Base-by-base conservation (phyloP, 1,140 invertebrate genomes). In the Bombus huntii region DNA sequence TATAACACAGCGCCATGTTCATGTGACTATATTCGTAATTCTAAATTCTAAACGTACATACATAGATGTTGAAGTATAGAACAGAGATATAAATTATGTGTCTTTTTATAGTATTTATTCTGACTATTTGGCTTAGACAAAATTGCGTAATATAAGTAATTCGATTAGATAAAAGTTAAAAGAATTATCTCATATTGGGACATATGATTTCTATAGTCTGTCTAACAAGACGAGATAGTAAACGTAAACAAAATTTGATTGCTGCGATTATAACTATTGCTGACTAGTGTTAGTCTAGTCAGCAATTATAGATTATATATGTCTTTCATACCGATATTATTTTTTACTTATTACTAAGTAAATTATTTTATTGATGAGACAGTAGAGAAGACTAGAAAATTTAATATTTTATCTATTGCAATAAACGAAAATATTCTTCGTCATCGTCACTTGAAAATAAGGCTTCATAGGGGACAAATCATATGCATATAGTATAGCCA, bases 1-100 rank as follows among this genome's bases (percentile, higher is more conserved):
- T 88, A 74, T 90, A 93, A 66, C 81, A 73, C 47, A 93, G 83
- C 42, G 92, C 92, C 92, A 93, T 93, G 59, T 87, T 91, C 89
- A 66, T 74, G 22, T 68, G 34, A 47, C 34, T 81, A 25, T 78
- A 44, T 70, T 62, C 28, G 22, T 57, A 44, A 44, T 31, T 47
- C 5, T 39, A 77, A 28, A 18, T 44, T 12, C 12, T 53, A 53
- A 22, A 53, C 47, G 47, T 53, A 62, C 10, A 59, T 62, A 62
- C 10, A 31, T 44, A 28, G 3, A 47, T 25, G 15, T 34, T 37
- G 31, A n/a, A 44, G 22, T 12, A 25, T 65, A 25, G 10, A 9
- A 39, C 10, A 34, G 47, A 8, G 47, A 53, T 44, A n/a, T 22
- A 25, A 39, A 34, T 42, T 53, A 70, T 28, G 2, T 53, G 0